A percentile compares a stretch with the other conserved stretches of the same genome.
Evolutionary conservation across 2,797 vertebrate genomes (phyloP).

Genomic region (Miichthys miiuy): DNA sequence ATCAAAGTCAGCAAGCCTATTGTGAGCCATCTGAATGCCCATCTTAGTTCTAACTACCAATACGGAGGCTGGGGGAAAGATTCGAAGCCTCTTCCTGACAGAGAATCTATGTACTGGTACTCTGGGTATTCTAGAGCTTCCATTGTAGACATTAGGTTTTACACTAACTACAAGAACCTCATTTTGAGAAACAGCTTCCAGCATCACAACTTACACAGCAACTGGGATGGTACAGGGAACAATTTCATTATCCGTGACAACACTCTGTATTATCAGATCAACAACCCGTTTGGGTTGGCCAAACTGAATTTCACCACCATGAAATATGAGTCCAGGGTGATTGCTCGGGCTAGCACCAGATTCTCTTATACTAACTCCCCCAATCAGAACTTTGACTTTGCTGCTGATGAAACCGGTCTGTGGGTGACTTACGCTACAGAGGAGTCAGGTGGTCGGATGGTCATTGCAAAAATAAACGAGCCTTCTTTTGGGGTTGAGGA

Average conservation of each 20-base stretch:
- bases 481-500: constrained; percentile 71
- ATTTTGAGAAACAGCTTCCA: constrained; percentile 73
- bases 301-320: constrained; percentile 78
- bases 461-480: constrained; percentile 80
- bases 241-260: constrained; percentile 81
- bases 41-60: constrained; percentile 57
- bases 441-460: constrained; percentile 72
- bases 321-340: constrained; percentile 65
- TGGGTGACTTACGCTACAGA: constrained; percentile 85
- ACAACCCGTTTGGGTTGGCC: constrained; percentile 73
- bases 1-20: constrained; percentile 76
- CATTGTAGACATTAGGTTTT: constrained; percentile 69
- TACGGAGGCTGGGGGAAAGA: constrained; percentile 85
- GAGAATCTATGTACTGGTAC: constrained; percentile 81
- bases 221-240: constrained; percentile 78
- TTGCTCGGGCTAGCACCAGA: constrained; percentile 72
- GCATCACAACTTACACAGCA: constrained; percentile 45
- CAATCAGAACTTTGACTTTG: constrained; percentile 84
- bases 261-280: constrained; percentile 79
- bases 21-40: constrained; percentile 78
- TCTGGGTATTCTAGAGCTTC: constrained; percentile 48
- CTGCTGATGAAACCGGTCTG: constrained; percentile 84
- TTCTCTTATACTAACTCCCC: constrained; percentile 82
- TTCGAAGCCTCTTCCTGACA: constrained; percentile 75
- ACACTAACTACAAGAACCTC: constrained; percentile 78